Evolutionary conservation across 1,140 invertebrate species (phyloP), one percentile per base, ranked within the genome.

Genomic region (Musca domestica): DNA sequence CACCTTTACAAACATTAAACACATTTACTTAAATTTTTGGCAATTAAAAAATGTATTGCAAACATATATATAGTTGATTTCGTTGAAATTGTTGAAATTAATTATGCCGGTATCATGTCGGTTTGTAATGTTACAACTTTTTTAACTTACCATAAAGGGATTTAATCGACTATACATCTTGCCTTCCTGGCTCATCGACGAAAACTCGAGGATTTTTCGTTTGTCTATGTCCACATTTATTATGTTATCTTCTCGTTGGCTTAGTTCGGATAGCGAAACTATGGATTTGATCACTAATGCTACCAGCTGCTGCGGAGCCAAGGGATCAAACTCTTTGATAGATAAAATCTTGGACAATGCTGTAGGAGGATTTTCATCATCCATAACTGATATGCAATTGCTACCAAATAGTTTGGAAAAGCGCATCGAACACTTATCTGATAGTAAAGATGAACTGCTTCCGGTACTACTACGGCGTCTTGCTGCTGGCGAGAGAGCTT

Each of bases 201-300:
- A 58, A 34, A 68, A 69, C 23, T 69, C 67, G 7, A 51, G 15
- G 17, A 69, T 69, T 20, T 41, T 63, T 20, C 67, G 52, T 34
- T 79, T 79, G 19, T 79, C 76, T 52, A 74, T 79, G 3, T 77
- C 73, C 71, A 79, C 68, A 25, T 76, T 74, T 23, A 79, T 77
- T 67, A 73, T 72, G 58, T 79, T 79, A 65, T 79, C 75, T 23
- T 79, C 77, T 9, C 77, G 77, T 58, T 76, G 69, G 56, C 75
- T 79, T 74, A 77, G 73, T 46, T 79, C 75, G 69, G 79, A 73
- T 20, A 79, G 68, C 2, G 77, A 79, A 17, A 79, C 71, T 4
- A 79, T 74, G 20, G 74, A 72, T 64, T 79, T 79, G 66, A 76
- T 80, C 2, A 75, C 65, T 0, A 76, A 71, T 27, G 79, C 75